phyloP scores from a whole-genome alignment of 92 coral and sea anemone species.

The Zoanthus gigantus region DNA sequence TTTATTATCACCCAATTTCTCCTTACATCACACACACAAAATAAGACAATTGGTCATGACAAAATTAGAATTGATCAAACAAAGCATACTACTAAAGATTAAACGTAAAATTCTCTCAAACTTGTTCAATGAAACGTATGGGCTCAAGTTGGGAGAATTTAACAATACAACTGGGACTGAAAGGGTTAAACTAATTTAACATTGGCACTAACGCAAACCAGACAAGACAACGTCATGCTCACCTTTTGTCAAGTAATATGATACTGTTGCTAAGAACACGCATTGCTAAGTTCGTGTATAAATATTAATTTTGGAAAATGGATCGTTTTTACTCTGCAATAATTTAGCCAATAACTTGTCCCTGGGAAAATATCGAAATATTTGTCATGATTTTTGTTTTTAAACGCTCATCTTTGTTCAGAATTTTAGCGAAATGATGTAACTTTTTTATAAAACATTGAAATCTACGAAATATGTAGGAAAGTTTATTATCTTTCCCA shows the following conservation, averaged over 20 bases:
- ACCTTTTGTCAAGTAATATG: background rate
- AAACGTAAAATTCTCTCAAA: too few relatives aligned
- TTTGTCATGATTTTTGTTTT: background rate
- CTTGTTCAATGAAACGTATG: too few relatives aligned
- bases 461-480: background rate
- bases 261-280: constrained; percentile 20
- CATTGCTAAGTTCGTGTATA: constrained; percentile 34
- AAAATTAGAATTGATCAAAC: too few relatives aligned
- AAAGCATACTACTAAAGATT: too few relatives aligned
- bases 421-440: background rate
- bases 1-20: too few relatives aligned
- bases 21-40: too few relatives aligned
- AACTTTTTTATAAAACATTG: background rate
- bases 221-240: background rate
- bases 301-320: constrained; percentile 5
- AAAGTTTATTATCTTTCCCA: background rate
- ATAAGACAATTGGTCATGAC: too few relatives aligned
- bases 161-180: too few relatives aligned
- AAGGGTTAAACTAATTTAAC: background rate
- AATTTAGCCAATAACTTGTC: background rate
- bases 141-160: too few relatives aligned
- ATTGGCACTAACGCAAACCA: background rate
- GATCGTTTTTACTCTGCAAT: constrained; percentile 16
- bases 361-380: background rate
- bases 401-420: background rate